Conservation (phyloP, 2,888 invertebrate species). For the Cyrtodaria siliqua region DNA sequence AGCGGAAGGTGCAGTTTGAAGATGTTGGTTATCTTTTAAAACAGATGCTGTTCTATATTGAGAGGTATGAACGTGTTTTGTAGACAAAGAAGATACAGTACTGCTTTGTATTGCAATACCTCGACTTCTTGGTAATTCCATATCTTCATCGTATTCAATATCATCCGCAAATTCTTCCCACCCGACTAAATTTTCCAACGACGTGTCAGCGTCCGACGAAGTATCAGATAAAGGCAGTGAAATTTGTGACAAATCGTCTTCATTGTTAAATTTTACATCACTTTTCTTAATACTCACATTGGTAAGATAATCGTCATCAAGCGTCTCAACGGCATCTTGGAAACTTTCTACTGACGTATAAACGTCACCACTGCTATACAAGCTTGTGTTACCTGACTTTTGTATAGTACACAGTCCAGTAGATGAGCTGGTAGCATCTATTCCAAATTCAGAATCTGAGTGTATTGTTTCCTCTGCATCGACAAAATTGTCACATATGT, state of each 20-base stretch:
- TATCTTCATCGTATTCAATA: not conserved
- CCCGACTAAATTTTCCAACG: conserved; percentile 4
- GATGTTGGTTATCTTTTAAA: conserved; percentile 43
- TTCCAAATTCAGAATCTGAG: not conserved
- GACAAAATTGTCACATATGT: conserved; percentile 25
- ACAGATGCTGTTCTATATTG: conserved; percentile 21
- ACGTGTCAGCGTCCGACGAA: conserved; percentile 11
- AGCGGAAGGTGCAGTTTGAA: conserved; percentile 17
- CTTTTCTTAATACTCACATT: not conserved
- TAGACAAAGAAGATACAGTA: conserved; percentile 9
- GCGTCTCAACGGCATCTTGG: conserved; percentile 54
- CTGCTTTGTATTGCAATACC: conserved; percentile 6
- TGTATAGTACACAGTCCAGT: not conserved
- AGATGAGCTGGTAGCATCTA: not conserved
- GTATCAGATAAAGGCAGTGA: conserved; percentile 22
- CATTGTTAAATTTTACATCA: conserved; percentile 25
- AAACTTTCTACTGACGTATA: conserved; percentile 58
- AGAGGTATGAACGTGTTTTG: conserved; percentile 17
- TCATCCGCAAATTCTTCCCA: not conserved
- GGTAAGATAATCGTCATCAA: conserved; percentile 45
- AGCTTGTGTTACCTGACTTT: not conserved
- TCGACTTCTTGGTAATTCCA: not conserved
- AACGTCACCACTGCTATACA: conserved; percentile 15
- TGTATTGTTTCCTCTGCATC: conserved; percentile 35
- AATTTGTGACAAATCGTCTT: conserved; percentile 48